A percentile compares a stretch with the other conserved stretches of the same genome.
These are phyloP conservation scores for Vannuccia rotundouncinata DNA, from an alignment of 2,888 invertebrate species.

Conservation along the genomic window DNA sequence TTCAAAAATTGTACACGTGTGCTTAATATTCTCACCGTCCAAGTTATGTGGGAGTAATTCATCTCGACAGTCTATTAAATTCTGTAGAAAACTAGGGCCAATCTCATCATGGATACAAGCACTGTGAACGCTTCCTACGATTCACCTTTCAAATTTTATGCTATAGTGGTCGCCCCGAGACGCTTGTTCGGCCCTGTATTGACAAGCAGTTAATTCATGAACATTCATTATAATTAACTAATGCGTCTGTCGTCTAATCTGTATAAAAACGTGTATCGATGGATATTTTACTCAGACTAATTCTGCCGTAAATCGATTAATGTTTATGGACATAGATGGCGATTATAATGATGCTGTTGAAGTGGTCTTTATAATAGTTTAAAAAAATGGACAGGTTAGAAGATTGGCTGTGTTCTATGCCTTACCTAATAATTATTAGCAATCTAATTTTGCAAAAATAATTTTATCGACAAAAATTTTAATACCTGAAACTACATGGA, in stretches of 20 bases:
- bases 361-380: not conserved
- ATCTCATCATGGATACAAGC: not conserved
- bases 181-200: too few species aligned
- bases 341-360: not conserved
- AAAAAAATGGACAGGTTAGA: not conserved
- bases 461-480: too few species aligned
- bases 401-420: not conserved
- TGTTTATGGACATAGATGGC: not conserved
- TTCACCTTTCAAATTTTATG: too few species aligned
- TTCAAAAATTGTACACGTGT: too few species aligned
- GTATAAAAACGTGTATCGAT: not conserved
- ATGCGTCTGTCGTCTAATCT: too few species aligned
- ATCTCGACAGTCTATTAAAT: not conserved
- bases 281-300: not conserved
- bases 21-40: not conserved
- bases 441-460: too few species aligned
- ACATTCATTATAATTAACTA: too few species aligned
- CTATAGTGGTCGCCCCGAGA: too few species aligned
- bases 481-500: too few species aligned
- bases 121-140: slow-evolving; percentile 25
- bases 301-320: not conserved
- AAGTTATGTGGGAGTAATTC: not conserved
- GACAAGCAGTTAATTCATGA: too few species aligned
- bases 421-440: too few species aligned
- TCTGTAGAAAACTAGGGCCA: not conserved